A percentile compares a stretch with the other conserved stretches of the same genome.
Conservation (phyloP, 1,140 invertebrate genomes). For the Steinernema feltiae region DNA sequence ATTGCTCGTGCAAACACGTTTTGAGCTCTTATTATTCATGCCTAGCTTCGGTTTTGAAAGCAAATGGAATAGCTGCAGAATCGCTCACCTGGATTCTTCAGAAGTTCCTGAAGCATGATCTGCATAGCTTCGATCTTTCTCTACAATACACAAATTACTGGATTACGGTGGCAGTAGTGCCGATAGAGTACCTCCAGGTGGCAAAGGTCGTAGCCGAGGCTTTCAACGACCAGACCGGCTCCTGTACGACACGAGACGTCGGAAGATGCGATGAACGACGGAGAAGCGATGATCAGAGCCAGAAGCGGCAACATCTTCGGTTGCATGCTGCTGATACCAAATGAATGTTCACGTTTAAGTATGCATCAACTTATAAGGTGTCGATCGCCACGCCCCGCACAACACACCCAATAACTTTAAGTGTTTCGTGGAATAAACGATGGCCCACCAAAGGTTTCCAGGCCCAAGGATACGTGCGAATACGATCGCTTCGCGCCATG, state of each 20-base stretch:
- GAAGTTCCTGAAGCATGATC: neutral
- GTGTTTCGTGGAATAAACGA: conserved; percentile 11
- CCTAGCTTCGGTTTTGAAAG: neutral
- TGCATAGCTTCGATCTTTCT: neutral
- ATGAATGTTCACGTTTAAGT: conserved; percentile 12
- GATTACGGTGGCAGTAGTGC: neutral
- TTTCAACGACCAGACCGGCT: neutral
- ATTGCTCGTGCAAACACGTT: neutral
- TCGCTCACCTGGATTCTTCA: neutral
- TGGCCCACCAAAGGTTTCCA: conserved; percentile 4
- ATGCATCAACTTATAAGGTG: conserved; percentile 15
- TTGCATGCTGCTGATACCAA: conserved; percentile 3
- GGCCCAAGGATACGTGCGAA: neutral
- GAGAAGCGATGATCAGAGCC: conserved; percentile 5
- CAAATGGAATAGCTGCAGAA: too few relatives aligned
- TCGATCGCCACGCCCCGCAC: conserved; percentile 4
- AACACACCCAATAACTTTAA: conserved; percentile 15
- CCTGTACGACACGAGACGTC: neutral
- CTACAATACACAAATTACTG: neutral
- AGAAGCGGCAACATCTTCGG: conserved; percentile 13
- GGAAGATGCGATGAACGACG: neutral
- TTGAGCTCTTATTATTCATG: neutral
- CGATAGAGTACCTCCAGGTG: neutral
- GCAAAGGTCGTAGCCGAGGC: neutral
- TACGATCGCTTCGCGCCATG: neutral